phyloP scores from a whole-genome alignment of 1,140 invertebrate genomes.

The Macrobrachium rosenbergii region DNA sequence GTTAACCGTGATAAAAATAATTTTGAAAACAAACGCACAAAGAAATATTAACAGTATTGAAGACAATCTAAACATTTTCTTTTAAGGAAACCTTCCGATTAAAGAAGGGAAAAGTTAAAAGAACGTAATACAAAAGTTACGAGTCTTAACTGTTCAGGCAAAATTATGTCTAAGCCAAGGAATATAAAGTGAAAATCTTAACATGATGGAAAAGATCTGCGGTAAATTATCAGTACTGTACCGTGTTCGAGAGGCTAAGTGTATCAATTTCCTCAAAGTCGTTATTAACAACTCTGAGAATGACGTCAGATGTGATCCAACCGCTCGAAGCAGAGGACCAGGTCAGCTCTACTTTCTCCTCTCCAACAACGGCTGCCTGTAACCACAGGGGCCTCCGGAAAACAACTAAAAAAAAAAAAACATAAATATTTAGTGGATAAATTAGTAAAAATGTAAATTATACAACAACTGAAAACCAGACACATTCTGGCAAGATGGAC shows the following conservation, averaged over 20 bases:
- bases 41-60: too few relatives aligned
- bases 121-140: too few relatives aligned
- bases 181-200: neutral
- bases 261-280: neutral
- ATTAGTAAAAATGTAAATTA: neutral
- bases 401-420: conserved; percentile 8
- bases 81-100: too few relatives aligned
- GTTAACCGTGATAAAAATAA: too few relatives aligned
- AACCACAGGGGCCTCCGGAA: conserved; percentile 33
- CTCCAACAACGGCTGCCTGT: conserved; percentile 28
- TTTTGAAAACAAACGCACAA: too few relatives aligned
- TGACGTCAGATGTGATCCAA: conserved; percentile 25
- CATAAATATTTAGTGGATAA: neutral
- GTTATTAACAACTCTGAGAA: neutral
- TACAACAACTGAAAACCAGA: neutral
- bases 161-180: neutral
- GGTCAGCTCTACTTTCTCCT: conserved; percentile 29
- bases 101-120: too few relatives aligned
- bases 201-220: neutral
- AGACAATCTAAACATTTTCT: too few relatives aligned
- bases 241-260: conserved; percentile 25
- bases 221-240: neutral
- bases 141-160: too few relatives aligned
- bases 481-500: neutral
- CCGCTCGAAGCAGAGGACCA: conserved; percentile 13